A percentile compares a stretch with the other conserved stretches of the same genome.
Conservation (phyloP, 2,113 vertebrate genomes). For the Potamarius usumacintae region DNA sequence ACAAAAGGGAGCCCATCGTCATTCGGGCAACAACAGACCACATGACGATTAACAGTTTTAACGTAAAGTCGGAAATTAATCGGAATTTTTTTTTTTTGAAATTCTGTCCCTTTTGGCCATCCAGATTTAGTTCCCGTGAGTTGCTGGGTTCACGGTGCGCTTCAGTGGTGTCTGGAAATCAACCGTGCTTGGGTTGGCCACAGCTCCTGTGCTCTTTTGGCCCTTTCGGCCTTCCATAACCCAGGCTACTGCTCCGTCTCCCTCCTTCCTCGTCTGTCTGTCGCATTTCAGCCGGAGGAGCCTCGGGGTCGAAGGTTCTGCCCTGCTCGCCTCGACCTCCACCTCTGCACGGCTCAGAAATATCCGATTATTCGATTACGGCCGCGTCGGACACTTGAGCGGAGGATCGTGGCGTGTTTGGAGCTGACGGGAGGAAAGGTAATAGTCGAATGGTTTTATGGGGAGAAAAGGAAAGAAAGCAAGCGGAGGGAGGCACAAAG, state of each 20-base stretch:
- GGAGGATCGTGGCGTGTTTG: slow-evolving; percentile 70
- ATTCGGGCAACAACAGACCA: too few relatives aligned
- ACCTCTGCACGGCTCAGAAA: slow-evolving; percentile 53
- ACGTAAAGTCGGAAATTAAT: too few relatives aligned
- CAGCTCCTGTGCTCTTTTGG: slow-evolving; percentile 12
- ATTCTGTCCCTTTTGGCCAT: slow-evolving; percentile 4
- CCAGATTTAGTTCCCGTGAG: neutral
- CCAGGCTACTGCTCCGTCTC: slow-evolving; percentile 48
- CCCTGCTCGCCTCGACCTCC: slow-evolving; percentile 71
- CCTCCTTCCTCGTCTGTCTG: slow-evolving; percentile 59
- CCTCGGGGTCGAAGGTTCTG: slow-evolving; percentile 82
- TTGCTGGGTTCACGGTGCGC: neutral
- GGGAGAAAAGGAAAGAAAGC: slow-evolving; percentile 62
- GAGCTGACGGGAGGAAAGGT: slow-evolving; percentile 67
- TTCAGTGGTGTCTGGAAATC: neutral
- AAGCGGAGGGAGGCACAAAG: slow-evolving; percentile 69
- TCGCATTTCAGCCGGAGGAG: slow-evolving; percentile 67
- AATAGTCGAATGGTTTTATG: slow-evolving; percentile 68
- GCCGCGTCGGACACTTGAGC: slow-evolving; percentile 67
- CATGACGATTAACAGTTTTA: too few relatives aligned
- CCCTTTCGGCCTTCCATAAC: slow-evolving; percentile 44
- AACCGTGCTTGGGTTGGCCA: neutral
- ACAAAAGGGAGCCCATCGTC: too few relatives aligned
- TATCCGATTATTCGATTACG: slow-evolving; percentile 34
- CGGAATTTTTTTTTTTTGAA: neutral